These are phyloP conservation scores for Synanthedon myopaeformis DNA, from an alignment of 2,888 invertebrate species.

Conservation along the genomic window DNA sequence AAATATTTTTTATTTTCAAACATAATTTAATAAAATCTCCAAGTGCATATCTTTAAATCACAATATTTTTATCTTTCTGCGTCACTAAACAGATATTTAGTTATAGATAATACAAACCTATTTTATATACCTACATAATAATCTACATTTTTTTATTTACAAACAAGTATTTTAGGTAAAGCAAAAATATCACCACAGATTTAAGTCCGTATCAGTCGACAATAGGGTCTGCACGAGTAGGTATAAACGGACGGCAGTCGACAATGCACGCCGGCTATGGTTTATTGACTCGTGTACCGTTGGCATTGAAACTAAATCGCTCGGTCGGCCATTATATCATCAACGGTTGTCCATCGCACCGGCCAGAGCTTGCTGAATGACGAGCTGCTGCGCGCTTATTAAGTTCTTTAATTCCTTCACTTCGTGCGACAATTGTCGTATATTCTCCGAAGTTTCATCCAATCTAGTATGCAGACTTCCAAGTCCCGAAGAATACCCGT, in stretches of 20 bases:
- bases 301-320: slow-evolving; percentile 65
- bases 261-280: slow-evolving; percentile 42
- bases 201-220: slow-evolving; percentile 43
- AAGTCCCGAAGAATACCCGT: slow-evolving; percentile 67
- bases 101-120: background rate
- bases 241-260: slow-evolving; percentile 34
- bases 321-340: slow-evolving; percentile 52
- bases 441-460: slow-evolving; percentile 76
- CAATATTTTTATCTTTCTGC: slow-evolving; percentile 17
- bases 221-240: slow-evolving; percentile 29
- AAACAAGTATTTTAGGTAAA: slow-evolving; percentile 12
- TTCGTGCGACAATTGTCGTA: slow-evolving; percentile 75
- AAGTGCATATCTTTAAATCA: too few species aligned
- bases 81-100: slow-evolving; percentile 11
- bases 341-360: slow-evolving; percentile 54
- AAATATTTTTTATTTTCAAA: too few species aligned
- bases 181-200: slow-evolving; percentile 44
- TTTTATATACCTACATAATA: background rate
- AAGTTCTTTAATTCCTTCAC: slow-evolving; percentile 75
- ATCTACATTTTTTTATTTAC: background rate
- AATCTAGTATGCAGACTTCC: slow-evolving; percentile 73
- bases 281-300: slow-evolving; percentile 61
- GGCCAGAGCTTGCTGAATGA: slow-evolving; percentile 60
- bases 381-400: slow-evolving; percentile 62
- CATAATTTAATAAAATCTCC: too few species aligned